These are phyloP conservation scores for Trachops cirrhosus DNA, from an alignment of 2,797 vertebrate species.

Conservation along the genomic window DNA sequence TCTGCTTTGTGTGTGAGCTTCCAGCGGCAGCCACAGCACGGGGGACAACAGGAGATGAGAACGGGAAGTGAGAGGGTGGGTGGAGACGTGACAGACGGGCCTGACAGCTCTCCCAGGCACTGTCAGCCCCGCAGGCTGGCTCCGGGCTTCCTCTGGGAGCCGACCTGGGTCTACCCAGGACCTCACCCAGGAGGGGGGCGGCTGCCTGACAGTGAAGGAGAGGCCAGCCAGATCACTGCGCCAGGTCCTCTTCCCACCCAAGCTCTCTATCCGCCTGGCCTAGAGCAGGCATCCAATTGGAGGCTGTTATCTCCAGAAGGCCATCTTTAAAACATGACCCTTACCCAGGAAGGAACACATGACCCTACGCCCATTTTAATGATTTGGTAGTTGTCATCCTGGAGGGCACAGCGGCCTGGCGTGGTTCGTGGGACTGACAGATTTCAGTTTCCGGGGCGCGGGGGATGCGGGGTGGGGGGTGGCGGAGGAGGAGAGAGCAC, in stretches of 20 bases:
- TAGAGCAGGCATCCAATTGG: not conserved
- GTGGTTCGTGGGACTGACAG: not conserved
- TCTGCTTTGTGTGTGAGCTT: slow-evolving; percentile 30
- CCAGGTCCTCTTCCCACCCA: not conserved
- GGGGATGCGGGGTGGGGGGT: no score
- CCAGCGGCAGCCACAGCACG: not conserved
- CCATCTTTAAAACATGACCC: not conserved
- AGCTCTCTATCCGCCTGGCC: not conserved
- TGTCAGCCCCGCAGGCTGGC: not conserved
- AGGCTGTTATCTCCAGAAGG: not conserved
- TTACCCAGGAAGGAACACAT: not conserved
- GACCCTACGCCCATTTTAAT: not conserved
- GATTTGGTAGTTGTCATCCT: not conserved
- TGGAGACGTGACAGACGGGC: not conserved
- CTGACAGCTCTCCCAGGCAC: not conserved
- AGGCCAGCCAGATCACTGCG: not conserved
- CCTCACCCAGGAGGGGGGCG: not conserved
- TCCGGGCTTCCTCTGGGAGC: not conserved
- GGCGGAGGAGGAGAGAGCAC: not conserved
- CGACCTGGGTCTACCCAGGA: not conserved
- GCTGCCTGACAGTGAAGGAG: not conserved
- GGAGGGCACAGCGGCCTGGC: not conserved
- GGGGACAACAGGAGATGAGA: slow-evolving; percentile 51
- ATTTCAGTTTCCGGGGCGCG: not conserved
- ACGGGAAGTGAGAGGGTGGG: slow-evolving; percentile 21